Percentiles rank a stretch among this genome's conserved stretches.
These are phyloP conservation scores for Macrotis lagotis DNA, from an alignment of 2,113 vertebrate species.

Conservation along the genomic window DNA sequence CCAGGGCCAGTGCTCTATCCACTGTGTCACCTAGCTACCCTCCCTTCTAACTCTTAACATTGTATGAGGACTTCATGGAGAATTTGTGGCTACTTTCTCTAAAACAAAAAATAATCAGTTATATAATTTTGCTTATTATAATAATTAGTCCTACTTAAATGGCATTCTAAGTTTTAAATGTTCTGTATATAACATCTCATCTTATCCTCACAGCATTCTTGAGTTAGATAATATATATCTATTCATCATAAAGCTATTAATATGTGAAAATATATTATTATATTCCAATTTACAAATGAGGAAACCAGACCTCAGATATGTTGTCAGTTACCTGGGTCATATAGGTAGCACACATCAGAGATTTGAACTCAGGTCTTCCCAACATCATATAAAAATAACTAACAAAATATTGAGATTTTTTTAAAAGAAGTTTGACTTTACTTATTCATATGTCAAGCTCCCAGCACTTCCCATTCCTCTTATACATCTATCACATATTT, in stretches of 20 bases:
- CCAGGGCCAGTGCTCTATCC: too few species aligned
- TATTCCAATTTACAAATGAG: background rate
- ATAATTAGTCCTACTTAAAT: background rate
- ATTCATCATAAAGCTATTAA: background rate
- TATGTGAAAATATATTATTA: background rate
- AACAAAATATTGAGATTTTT: background rate
- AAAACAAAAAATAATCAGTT: background rate
- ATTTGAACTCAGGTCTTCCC: background rate
- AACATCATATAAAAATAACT: background rate
- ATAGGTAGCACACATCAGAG: background rate
- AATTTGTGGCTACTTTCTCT: background rate
- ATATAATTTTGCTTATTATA: background rate
- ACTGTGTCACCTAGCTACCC: too few species aligned
- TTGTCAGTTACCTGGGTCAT: background rate
- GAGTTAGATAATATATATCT: background rate
- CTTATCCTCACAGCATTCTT: background rate
- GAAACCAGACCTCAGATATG: background rate
- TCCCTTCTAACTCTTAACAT: background rate
- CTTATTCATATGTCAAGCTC: background rate
- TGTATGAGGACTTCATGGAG: background rate
- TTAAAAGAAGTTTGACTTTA: background rate
- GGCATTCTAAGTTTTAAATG: background rate
- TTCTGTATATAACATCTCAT: background rate
- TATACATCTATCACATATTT: background rate
- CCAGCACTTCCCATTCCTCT: background rate